phyloP scores from a whole-genome alignment of 2,113 vertebrate species.

The Chunga burmeisteri region DNA sequence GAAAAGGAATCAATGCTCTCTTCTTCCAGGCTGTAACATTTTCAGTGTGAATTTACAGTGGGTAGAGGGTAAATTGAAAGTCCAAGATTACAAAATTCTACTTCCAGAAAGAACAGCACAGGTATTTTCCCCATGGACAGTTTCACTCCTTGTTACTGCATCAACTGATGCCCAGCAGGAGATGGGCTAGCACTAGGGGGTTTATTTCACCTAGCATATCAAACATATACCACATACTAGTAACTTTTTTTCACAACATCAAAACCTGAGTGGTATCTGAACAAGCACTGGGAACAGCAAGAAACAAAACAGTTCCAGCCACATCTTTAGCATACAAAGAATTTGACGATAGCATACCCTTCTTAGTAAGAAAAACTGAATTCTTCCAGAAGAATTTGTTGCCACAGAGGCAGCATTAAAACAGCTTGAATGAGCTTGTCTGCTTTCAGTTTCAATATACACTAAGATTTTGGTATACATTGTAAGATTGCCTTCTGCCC shows the following conservation, averaged over 20 bases:
- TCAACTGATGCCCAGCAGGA: not conserved
- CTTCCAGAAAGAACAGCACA: not conserved
- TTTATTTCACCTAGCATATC: not conserved
- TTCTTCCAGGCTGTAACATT: not conserved
- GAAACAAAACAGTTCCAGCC: not conserved
- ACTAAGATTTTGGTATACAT: not conserved
- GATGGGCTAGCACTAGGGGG: not conserved
- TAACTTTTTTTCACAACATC: not conserved
- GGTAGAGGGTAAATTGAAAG: not conserved
- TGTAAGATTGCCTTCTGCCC: not conserved
- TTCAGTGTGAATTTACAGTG: not conserved
- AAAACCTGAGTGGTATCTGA: not conserved
- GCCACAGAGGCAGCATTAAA: not conserved
- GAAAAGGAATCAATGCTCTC: not conserved
- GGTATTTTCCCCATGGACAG: not conserved
- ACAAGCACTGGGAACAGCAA: not conserved
- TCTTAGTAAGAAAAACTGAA: not conserved
- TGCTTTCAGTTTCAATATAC: not conserved
- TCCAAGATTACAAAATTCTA: not conserved
- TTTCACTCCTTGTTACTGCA: not conserved
- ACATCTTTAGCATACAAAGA: not conserved
- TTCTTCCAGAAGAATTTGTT: not conserved
- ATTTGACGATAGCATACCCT: not conserved
- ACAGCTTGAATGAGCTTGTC: not conserved
- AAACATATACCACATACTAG: not conserved